Evolutionary conservation across 2,888 invertebrate species (phyloP), one percentile per base, ranked within the genome.

Genomic region (Phragmatobia fuliginosa): DNA sequence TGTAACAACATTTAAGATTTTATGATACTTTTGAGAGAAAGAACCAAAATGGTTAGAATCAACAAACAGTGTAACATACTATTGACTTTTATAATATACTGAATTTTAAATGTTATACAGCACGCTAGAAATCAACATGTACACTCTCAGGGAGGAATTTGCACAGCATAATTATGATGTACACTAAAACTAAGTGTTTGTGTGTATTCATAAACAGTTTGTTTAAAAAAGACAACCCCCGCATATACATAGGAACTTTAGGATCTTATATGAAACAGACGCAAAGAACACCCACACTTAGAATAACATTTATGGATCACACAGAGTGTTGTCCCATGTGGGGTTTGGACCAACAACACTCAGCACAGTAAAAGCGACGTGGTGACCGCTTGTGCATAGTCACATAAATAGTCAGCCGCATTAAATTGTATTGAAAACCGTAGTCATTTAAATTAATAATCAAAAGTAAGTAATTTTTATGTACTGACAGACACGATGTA

Each of bases 401-500:
- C n/a, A n/a, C n/a, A n/a, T n/a, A n/a, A n/a, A n/a, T n/a, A n/a
- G n/a, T n/a, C n/a, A n/a, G n/a, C n/a, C n/a, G n/a, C n/a, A n/a
- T n/a, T n/a, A n/a, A 25, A 28, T 21, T 62, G n/a, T 62, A 11
- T 2, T 31, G 18, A 41, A 62, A 41, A 62, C 21, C 25, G 31
- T 28, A 62, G 5, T 28, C n/a, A 28, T 41, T 38, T 14, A 16
- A 56, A 28, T 28, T 61, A 62, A 62, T 28, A 11, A 28, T 28
- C 38, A 62, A 62, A 31, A 10, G 31, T 38, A 62, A 31, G 18
- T 32, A n/a, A 16, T 49, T 16, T 45, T 58, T 61, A 75, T 75
- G 76, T 81, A 83, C 89, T 85, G 86, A 86, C 83, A 78, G 73
- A 76, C 76, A 80, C 75, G 56, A 67, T 68, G 65, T 75, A 59